Base-by-base conservation (phyloP, 2,888 invertebrate genomes). In the Pristionchus maxplancki region DNA sequence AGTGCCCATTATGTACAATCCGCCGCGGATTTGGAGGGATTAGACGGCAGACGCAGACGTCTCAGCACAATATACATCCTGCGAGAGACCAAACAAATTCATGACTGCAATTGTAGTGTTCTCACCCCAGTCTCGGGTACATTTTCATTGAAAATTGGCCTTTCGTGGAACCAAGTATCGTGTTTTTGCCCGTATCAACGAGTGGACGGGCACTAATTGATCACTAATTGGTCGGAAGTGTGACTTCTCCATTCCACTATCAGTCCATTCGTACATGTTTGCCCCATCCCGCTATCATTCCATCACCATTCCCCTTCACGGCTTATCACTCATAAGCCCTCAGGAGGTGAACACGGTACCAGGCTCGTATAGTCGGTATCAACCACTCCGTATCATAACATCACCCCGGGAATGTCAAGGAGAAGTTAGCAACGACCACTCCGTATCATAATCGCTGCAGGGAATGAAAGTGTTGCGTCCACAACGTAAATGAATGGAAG, bases 301-400 rank as follows among this genome's bases (percentile, higher is more conserved):
- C 44, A 28, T 67, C 71, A 40, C 15, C 71, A 48, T 78, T n/a
- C 11, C 78, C 74, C 40, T 24, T 37, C 74, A n/a, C n/a, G 48
- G n/a, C 44, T 78, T 78, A 78, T 78, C 78, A 48, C 8, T 44
- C 78, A 48, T 78, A 78, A 48, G 78, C 78, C 78, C 74, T 24
- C 24, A 34, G 20, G 78, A 48, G 48, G 44, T 44, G 78, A 78
- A 78, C 78, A 44, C 78, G 44, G 48, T 78, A 48, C 78, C 48
- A 58, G 58, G 9, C 15, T 78, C 78, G 71, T 37, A 78, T 34
- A 78, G 40, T 74, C 40, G 24, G 44, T 78, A 44, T 78, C 78
- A 78, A n/a, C 17, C 13, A 6, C 8, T 5, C 28, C 64, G 11
- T 64, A 74, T 40, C 37, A 74, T 24, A 74, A 74, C 74, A 40